Percentiles rank a stretch among this genome's conserved stretches.
Conservation (phyloP, 2,888 invertebrate species). For the Dynastes tityus region DNA sequence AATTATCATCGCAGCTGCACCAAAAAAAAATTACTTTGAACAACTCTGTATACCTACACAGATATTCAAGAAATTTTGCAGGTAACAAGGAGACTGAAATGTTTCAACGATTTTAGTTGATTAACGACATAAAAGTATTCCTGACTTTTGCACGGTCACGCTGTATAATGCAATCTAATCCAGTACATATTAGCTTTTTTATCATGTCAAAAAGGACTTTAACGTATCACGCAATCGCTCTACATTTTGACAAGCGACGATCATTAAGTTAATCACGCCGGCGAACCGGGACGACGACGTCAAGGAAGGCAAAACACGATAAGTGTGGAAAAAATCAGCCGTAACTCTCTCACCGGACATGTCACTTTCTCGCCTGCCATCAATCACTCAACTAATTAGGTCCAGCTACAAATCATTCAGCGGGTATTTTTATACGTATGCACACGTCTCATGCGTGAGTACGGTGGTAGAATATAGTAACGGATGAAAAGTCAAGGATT, state of each 20-base stretch:
- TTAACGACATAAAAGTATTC: no score
- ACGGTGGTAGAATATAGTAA: not conserved
- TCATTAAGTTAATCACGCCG: constrained; percentile 7
- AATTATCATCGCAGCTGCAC: no score
- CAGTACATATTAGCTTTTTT: not conserved
- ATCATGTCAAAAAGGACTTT: not conserved
- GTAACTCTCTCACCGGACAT: constrained; percentile 28
- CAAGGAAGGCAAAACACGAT: constrained; percentile 8
- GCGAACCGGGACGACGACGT: constrained; percentile 1
- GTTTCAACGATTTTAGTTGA: no score
- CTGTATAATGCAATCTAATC: not conserved
- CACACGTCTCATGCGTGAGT: not conserved
- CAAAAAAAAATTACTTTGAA: no score
- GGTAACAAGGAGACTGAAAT: no score
- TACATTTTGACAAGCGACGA: constrained; percentile 3
- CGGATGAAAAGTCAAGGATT: not conserved
- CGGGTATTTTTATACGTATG: constrained; percentile 10
- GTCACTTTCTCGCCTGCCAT: constrained; percentile 22
- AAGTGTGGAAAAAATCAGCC: constrained; percentile 22
- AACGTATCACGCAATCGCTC: not conserved
- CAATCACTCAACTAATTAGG: constrained; percentile 31
- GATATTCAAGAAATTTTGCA: no score
- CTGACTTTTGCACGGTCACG: not conserved
- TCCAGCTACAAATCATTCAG: constrained; percentile 10
- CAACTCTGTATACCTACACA: no score